These are phyloP conservation scores for Conus betulinus DNA, from an alignment of 1,140 invertebrate species.

Conservation along the genomic window DNA sequence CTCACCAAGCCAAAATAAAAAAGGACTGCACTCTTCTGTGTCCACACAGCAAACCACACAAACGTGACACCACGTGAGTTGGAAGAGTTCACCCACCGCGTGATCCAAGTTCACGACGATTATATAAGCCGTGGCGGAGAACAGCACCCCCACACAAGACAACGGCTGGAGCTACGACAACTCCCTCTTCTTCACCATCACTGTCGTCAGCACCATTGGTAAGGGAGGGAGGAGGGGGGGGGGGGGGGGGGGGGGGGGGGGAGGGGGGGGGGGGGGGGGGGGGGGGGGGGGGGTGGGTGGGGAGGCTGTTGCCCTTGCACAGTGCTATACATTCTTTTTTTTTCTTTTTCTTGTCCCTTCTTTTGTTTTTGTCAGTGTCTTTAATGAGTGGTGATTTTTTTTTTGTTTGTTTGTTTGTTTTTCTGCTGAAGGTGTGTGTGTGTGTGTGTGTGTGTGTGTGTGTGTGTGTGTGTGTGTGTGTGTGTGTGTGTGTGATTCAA, in stretches of 20 bases:
- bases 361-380: background rate
- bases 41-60: background rate
- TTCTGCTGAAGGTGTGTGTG: background rate
- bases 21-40: no score
- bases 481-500: no score
- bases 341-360: background rate
- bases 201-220: conserved; percentile 96
- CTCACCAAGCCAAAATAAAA: no score
- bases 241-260: no score
- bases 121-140: background rate
- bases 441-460: no score
- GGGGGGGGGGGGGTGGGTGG: no score
- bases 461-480: no score
- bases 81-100: background rate
- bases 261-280: no score
- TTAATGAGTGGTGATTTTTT: background rate
- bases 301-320: no score
- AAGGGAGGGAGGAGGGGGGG: conserved; percentile 71
- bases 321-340: background rate
- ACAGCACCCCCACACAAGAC: background rate
- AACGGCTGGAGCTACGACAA: conserved; percentile 84
- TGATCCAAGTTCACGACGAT: background rate
- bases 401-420: background rate
- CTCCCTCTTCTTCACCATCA: conserved; percentile 93
- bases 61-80: background rate